These are phyloP conservation scores for Artibeus lituratus DNA, from an alignment of 2,797 vertebrate genomes.

Conservation along the genomic window DNA sequence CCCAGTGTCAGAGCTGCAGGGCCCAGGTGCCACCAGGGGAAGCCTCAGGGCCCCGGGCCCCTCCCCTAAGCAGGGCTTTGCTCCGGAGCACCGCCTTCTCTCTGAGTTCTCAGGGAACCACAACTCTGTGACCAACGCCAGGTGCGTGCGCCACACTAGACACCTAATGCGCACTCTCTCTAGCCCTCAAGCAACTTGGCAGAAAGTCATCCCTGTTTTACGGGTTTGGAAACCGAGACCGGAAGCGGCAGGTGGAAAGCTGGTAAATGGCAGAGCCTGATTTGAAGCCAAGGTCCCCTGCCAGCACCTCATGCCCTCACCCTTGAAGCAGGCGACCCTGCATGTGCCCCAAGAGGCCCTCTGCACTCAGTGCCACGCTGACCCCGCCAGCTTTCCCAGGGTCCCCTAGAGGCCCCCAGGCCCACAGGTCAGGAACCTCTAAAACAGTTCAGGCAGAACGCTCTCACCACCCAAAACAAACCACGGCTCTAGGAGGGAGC, in stretches of 20 bases:
- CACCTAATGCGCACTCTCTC: background rate
- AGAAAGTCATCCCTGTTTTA: background rate
- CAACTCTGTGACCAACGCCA: too few relatives aligned
- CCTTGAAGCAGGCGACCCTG: background rate
- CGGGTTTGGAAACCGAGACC: background rate
- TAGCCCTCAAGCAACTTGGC: too few relatives aligned
- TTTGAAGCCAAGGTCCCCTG: background rate
- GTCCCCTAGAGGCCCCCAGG: background rate
- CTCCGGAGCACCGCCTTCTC: background rate
- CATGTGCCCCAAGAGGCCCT: background rate
- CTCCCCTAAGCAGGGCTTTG: background rate
- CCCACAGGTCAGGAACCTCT: background rate
- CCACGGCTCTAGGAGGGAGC: background rate
- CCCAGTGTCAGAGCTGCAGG: background rate
- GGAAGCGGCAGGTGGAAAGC: background rate
- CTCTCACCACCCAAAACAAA: too few relatives aligned
- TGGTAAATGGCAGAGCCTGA: background rate
- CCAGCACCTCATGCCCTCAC: rapidly evolving
- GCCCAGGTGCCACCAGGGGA: background rate
- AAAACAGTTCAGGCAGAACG: background rate
- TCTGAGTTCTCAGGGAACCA: rapidly evolving
- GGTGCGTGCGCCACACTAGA: too few relatives aligned
- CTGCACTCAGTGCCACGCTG: background rate
- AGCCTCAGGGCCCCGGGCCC: background rate
- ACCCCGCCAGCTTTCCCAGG: background rate